phyloP scores from a whole-genome alignment of 2,888 invertebrate genomes.

The Rhamnusium bicolor region DNA sequence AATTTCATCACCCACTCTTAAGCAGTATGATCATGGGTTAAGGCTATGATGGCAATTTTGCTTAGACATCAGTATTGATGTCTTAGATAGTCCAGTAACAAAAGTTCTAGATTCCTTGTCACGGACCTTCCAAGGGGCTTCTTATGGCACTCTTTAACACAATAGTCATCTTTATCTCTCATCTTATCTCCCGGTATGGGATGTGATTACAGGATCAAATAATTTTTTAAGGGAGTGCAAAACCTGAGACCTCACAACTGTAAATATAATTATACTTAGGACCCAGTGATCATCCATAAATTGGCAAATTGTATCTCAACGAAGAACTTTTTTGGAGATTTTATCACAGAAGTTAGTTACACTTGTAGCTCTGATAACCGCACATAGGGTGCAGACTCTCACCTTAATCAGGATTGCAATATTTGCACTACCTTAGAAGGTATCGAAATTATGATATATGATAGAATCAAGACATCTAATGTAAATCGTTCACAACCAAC shows the following conservation, averaged over 20 bases:
- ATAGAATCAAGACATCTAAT: conserved; percentile 22
- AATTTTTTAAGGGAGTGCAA: conserved; percentile 24
- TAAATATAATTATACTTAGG: conserved; percentile 10
- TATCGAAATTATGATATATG: conserved; percentile 9
- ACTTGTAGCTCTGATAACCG: not conserved
- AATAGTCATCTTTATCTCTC: conserved; percentile 4
- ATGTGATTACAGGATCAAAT: conserved; percentile 16
- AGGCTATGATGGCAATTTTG: conserved; percentile 29
- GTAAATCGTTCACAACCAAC: not conserved
- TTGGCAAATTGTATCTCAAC: not conserved
- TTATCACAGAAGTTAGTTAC: not conserved
- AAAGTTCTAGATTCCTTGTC: conserved; percentile 8
- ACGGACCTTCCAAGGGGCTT: not conserved
- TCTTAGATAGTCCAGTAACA: not conserved
- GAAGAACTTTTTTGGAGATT: not conserved
- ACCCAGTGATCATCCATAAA: not conserved
- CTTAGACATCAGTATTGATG: not conserved
- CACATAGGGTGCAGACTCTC: not conserved
- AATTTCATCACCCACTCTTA: conserved; percentile 11
- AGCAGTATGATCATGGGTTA: conserved; percentile 25
- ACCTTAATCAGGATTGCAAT: not conserved
- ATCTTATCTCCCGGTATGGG: conserved; percentile 5
- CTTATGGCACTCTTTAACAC: conserved; percentile 6
- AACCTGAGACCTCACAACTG: conserved; percentile 14
- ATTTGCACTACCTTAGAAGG: not conserved